Conservation (phyloP, 23 tunicate genomes). For the Clavelina lepadiformis region DNA sequence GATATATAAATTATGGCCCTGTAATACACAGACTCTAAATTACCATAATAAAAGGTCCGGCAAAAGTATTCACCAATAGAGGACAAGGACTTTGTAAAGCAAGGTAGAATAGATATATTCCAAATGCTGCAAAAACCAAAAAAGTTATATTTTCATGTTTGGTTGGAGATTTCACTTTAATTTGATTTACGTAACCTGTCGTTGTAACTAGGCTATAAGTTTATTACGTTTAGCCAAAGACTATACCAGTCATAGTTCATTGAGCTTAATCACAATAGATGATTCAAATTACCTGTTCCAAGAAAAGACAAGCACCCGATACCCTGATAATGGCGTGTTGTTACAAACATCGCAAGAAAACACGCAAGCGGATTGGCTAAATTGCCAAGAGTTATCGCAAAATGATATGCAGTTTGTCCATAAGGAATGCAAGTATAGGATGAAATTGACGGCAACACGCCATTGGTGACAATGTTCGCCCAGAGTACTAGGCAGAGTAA, state of each 20-base stretch:
- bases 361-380: constrained; percentile 64
- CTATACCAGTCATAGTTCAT: no score
- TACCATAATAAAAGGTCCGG: constrained; percentile 62
- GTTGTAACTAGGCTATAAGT: no score
- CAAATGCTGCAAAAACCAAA: constrained; percentile 63
- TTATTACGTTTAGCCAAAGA: no score
- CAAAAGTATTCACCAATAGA: constrained; percentile 22
- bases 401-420: constrained; percentile 44
- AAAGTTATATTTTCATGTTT: no score
- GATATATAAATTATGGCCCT: no score
- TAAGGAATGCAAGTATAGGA: constrained; percentile 52
- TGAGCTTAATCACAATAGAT: neutral
- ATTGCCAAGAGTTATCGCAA: constrained; percentile 23
- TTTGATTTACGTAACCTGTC: no score
- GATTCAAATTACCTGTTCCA: constrained; percentile 38
- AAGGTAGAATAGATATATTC: constrained; percentile 30
- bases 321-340: constrained; percentile 2
- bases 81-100: constrained; percentile 79
- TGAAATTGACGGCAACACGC: constrained; percentile 45
- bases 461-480: constrained; percentile 34
- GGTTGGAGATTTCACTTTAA: no score
- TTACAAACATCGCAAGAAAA: constrained; percentile 38
- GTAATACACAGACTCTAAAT: neutral
- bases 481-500: constrained; percentile 21
- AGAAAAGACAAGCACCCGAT: constrained; percentile 20